A percentile compares a stretch with the other conserved stretches of the same genome.
phyloP scores from a whole-genome alignment of 2,113 vertebrate species.

The Polypterus senegalus region DNA sequence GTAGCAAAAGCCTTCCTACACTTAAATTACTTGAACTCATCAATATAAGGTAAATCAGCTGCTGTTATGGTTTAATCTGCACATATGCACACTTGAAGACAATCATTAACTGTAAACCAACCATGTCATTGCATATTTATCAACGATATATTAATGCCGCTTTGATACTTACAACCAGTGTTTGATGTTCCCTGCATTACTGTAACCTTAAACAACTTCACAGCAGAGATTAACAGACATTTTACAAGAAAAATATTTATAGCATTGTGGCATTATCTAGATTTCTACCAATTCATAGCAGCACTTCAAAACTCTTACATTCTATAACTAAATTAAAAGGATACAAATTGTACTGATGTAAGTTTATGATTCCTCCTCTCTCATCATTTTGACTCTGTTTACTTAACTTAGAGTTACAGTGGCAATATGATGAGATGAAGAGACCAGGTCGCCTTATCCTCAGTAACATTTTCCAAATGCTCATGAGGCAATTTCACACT shows the following conservation, averaged over 20 bases:
- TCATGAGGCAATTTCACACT: no score
- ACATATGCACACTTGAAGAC: conserved; percentile 9
- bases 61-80: conserved; percentile 12
- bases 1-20: conserved; percentile 3
- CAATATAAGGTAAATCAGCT: conserved; percentile 6
- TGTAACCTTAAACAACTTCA: conserved; percentile 4
- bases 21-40: conserved; percentile 5
- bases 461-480: no score
- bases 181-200: conserved; percentile 5
- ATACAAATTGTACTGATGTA: no score
- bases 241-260: background rate
- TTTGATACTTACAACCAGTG: conserved; percentile 5
- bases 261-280: no score
- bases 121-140: conserved; percentile 11
- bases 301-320: no score
- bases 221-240: conserved; percentile 9
- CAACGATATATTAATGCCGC: conserved; percentile 2
- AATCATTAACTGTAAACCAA: conserved; percentile 9
- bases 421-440: no score
- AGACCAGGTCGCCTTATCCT: no score
- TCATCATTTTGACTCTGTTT: no score
- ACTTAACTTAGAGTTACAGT: no score
- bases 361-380: no score
- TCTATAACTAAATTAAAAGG: no score
- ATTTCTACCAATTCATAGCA: no score